Evolutionary conservation across 1,140 invertebrate genomes (phyloP), one percentile per base, ranked within the genome.

Genomic region (Tetraneura akinire): DNA sequence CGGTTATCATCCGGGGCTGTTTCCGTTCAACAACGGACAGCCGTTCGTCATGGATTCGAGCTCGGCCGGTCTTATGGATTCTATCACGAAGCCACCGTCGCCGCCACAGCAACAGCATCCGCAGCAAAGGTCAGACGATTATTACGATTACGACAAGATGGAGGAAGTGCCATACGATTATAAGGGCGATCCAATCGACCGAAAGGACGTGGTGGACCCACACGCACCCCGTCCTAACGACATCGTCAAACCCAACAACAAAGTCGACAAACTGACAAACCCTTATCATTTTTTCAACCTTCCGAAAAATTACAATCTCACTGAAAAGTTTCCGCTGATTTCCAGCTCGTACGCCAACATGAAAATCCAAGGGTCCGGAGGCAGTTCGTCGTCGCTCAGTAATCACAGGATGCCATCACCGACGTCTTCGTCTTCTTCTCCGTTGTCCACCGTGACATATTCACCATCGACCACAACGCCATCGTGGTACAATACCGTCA

Each of bases 291-390:
- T 90, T 82, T 85, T 92, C 0, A 91, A 91, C 84, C 83, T 91
- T n/a, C 91, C 91, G 0, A 88, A 90, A 0, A 90, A 90, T 78
- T 91, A 92, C 82, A 89, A 90, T 2, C 89, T 89, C 1, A 86
- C 84, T 32, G 85, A 86, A n/a, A 88, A 87, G 78, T 91, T 90
- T 83, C 91, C 91, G 0, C 82, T 92, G 29, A 91, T 92, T 47
- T 91, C 91, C 3, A 91, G 87, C 81, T 91, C 90, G 3, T 92
- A 92, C 82, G 91, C 91, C 0, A 92, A 91, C 82, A 89, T 90
- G 0, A 92, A 92, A 85, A 89, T 92, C 42, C 91, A 92, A 84
- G 91, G 91, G 0, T 83, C 83, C 23, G 88, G 87, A 11, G 87
- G 88, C 29, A 91, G 85, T 0, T 86, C 84, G 21, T 85, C 86